Conservation (phyloP, 1,140 invertebrate genomes). For the Eupeodes corollae region DNA sequence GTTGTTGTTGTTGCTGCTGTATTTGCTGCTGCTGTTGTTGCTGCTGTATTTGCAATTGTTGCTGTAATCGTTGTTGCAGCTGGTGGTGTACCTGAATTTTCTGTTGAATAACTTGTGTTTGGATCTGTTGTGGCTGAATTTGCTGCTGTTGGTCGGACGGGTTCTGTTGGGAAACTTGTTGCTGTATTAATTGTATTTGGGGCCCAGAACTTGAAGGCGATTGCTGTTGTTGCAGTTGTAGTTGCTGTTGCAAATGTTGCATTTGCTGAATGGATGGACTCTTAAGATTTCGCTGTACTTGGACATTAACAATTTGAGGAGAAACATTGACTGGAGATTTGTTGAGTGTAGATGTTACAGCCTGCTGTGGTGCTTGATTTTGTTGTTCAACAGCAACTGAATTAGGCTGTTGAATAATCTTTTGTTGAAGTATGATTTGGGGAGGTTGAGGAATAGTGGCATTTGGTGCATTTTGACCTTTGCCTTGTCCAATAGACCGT, state of each 20-base stretch:
- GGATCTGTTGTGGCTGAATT: constrained; percentile 13
- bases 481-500: neutral
- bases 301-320: constrained; percentile 7
- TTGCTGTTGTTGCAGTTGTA: constrained; percentile 19
- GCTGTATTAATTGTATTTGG: constrained; percentile 19
- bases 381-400: constrained; percentile 3
- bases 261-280: constrained; percentile 8
- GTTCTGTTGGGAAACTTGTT: constrained; percentile 16
- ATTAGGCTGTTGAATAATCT: neutral
- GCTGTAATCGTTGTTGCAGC: constrained; percentile 9
- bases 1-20: constrained; percentile 9
- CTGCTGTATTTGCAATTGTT: constrained; percentile 35
- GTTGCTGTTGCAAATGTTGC: constrained; percentile 24
- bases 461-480: neutral
- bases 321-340: constrained; percentile 6
- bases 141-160: constrained; percentile 20
- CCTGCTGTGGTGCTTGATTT: constrained; percentile 14
- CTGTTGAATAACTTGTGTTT: constrained; percentile 1
- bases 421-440: neutral
- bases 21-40: constrained; percentile 33
- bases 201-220: constrained; percentile 8
- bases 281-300: constrained; percentile 3
- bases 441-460: neutral
- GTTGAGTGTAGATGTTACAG: neutral
- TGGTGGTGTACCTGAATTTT: constrained; percentile 16